Conservation (phyloP, 2,113 vertebrate species). For the Charina bottae region DNA sequence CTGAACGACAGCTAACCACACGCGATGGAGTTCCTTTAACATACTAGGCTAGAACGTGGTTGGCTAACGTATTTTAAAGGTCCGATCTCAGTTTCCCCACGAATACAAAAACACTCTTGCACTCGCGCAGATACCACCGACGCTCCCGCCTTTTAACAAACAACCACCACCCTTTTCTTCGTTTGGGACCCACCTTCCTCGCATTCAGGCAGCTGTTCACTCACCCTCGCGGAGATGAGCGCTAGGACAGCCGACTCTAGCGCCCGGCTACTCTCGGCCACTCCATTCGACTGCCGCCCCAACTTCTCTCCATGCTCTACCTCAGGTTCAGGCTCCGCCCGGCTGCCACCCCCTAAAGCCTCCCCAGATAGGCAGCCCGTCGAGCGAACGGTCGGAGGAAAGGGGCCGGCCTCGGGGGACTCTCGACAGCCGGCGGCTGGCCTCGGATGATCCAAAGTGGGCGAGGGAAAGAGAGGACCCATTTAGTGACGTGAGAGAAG, state of each 20-base stretch:
- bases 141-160: not conserved
- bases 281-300: not conserved
- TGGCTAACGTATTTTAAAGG: not conserved
- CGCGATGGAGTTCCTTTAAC: not conserved
- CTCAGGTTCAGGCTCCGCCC: conserved; percentile 1
- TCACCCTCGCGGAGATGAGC: not conserved
- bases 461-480: not conserved
- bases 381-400: not conserved
- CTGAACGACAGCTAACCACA: not conserved
- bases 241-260: not conserved
- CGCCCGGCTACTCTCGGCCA: not conserved
- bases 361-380: not conserved
- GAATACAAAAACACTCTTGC: not conserved
- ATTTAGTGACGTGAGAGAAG: not conserved
- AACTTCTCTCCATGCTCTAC: not conserved
- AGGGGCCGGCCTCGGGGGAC: conserved; percentile 1
- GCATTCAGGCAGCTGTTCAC: not conserved
- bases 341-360: not conserved
- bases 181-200: not conserved
- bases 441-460: not conserved
- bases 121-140: not conserved
- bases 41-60: not conserved
- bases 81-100: not conserved
- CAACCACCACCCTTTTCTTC: not conserved
- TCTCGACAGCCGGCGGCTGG: not conserved